Evolutionary conservation across 2,113 vertebrate species (phyloP), one percentile per base, ranked within the genome.

Genomic region (Spea multiplicata): DNA sequence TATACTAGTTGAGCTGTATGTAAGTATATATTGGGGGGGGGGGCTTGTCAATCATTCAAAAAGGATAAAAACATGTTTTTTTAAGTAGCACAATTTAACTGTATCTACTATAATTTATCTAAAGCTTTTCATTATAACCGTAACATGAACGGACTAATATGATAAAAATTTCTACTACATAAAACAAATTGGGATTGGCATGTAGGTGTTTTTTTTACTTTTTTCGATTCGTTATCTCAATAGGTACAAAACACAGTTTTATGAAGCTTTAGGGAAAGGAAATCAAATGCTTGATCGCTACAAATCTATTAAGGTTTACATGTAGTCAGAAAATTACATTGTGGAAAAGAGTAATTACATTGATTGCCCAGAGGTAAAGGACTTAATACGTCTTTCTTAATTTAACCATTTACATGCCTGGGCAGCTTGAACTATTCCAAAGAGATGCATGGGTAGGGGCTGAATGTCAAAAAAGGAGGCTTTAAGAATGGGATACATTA

Each of bases 231-330:
- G 68, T 80, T 80, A 80, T 68, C 71, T 80, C 64, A 68, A 74
- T 68, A 74, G 78, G 52, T 80, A 68, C 78, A 74, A 80, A 80
- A 80, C 52, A 61, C 78, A 67, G 71, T 57, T 66, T 80, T 80
- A 80, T 80, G 78, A 73, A 80, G 71, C 71, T 73, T 66, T 59
- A 80, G 71, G 71, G 78, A 74, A 74, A 80, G 66, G 50, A 74
- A 80, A 80, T 73, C 78, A 80, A 71, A 80, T 80, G 59, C 78
- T 80, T 80, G 78, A 74, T 80, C 78, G 73, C 78, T 73, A 74
- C 78, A 80, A 73, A 80, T 80, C 78, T 80, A 80, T 80, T 80
- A 74, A 74, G 70, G 71, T 80, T 80, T 68, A 68, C 71, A 71
- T 74, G 78, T 47, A 66, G 61, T 79, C 64, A 49, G 71, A 71